Conservation (phyloP, 2,797 vertebrate genomes). For the Hydrolagus colliei region DNA sequence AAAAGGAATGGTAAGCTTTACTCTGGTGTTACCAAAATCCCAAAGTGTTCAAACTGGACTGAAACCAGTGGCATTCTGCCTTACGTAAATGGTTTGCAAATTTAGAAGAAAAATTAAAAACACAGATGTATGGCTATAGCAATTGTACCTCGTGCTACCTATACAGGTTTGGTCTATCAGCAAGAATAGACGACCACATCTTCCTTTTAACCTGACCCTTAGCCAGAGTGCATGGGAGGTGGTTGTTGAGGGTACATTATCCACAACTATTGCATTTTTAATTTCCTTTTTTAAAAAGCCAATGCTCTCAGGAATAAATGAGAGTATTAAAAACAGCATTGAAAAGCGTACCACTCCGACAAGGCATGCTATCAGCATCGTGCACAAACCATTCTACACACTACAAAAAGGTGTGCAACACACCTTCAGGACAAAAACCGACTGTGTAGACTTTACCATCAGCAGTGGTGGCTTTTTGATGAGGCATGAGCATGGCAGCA, state of each 20-base stretch:
- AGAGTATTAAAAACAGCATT: neutral
- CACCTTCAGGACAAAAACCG: conserved; percentile 34
- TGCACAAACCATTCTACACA: conserved; percentile 37
- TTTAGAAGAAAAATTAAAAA: neutral
- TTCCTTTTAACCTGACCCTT: neutral
- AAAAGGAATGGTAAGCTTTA: neutral
- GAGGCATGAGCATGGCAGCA: conserved; percentile 95
- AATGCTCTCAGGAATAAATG: neutral
- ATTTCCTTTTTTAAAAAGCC: neutral
- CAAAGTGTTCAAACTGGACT: neutral
- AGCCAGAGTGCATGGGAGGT: neutral
- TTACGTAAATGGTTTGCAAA: neutral
- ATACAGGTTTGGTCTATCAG: too few relatives aligned
- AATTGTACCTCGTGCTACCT: neutral
- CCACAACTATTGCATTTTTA: neutral
- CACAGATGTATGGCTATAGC: too few relatives aligned
- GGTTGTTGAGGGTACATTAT: neutral
- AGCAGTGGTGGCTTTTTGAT: conserved; percentile 93
- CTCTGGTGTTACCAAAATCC: neutral
- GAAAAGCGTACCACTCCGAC: neutral
- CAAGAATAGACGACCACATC: neutral
- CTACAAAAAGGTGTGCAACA: conserved; percentile 17
- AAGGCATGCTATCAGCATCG: neutral
- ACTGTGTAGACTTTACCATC: conserved; percentile 54
- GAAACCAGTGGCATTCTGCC: neutral